Conservation (phyloP, 2,888 invertebrate species). For the Diploptera punctata region DNA sequence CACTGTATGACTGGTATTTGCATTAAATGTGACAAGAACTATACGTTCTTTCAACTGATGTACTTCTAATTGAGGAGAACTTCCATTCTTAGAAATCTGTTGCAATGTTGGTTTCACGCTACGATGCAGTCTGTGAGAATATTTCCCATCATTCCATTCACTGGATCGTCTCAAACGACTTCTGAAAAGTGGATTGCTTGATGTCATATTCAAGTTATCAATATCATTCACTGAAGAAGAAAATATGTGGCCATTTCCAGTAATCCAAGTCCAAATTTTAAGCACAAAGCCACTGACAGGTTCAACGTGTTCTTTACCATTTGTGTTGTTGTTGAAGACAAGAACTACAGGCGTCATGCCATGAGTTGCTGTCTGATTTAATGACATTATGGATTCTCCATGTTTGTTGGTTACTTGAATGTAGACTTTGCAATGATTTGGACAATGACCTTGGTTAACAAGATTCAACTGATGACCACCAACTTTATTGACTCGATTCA, state of each 20-base stretch:
- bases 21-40: slow-evolving; percentile 79
- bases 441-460: slow-evolving; percentile 75
- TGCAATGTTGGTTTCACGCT: slow-evolving; percentile 14
- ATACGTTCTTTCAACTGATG: slow-evolving; percentile 68
- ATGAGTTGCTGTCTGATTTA: slow-evolving; percentile 68
- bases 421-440: slow-evolving; percentile 69
- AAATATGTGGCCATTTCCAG: not conserved
- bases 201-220: slow-evolving; percentile 13
- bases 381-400: slow-evolving; percentile 64
- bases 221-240: not conserved
- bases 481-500: slow-evolving; percentile 58
- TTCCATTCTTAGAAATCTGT: not conserved
- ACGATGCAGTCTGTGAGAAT: slow-evolving; percentile 6
- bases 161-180: slow-evolving; percentile 25
- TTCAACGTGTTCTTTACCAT: slow-evolving; percentile 51
- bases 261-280: slow-evolving; percentile 83
- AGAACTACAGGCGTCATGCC: slow-evolving; percentile 76
- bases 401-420: slow-evolving; percentile 63
- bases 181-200: slow-evolving; percentile 26
- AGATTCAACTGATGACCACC: slow-evolving; percentile 70
- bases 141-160: not conserved
- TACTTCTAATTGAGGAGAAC: not conserved
- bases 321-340: slow-evolving; percentile 59
- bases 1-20: slow-evolving; percentile 73
- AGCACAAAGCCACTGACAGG: slow-evolving; percentile 75